Evolutionary conservation across 2,888 invertebrate species (phyloP).

Genomic region (Cepaea hortensis): DNA sequence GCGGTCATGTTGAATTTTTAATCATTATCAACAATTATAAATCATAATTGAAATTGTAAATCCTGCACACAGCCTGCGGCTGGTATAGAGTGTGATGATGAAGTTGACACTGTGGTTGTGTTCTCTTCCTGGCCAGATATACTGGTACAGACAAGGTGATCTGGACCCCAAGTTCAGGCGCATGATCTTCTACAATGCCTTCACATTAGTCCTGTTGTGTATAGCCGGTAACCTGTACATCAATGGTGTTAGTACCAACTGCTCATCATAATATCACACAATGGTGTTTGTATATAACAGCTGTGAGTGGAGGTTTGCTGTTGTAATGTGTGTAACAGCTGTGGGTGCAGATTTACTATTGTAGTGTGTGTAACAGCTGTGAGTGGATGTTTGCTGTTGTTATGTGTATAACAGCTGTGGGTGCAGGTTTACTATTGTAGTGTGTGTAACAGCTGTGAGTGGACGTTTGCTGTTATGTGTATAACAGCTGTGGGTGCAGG

Average conservation of each 20-base stretch:
- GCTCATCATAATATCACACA: not conserved
- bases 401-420: too few species aligned
- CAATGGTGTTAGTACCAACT: conserved; percentile 24
- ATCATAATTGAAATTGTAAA: too few species aligned
- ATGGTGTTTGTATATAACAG: not conserved
- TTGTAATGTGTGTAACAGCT: not conserved
- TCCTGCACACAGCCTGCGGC: too few species aligned
- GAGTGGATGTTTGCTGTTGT: too few species aligned
- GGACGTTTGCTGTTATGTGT: too few species aligned
- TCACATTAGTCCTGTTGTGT: conserved; percentile 75
- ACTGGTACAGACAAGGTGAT: conserved; percentile 77
- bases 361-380: too few species aligned
- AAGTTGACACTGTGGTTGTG: not conserved
- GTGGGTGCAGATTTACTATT: not conserved
- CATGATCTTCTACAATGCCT: conserved; percentile 77
- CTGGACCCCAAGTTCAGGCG: conserved; percentile 77
- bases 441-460: too few species aligned
- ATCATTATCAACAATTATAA: too few species aligned
- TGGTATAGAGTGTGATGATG: too few species aligned
- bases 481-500: too few species aligned
- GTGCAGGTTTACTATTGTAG: too few species aligned
- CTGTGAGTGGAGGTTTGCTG: not conserved
- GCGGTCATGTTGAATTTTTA: too few species aligned
- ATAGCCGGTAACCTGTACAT: conserved; percentile 42
- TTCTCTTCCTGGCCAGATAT: conserved; percentile 7